A percentile compares a stretch with the other conserved stretches of the same genome.
These are phyloP conservation scores for Cephus nigrinus DNA, from an alignment of 2,888 invertebrate genomes.

Conservation along the genomic window DNA sequence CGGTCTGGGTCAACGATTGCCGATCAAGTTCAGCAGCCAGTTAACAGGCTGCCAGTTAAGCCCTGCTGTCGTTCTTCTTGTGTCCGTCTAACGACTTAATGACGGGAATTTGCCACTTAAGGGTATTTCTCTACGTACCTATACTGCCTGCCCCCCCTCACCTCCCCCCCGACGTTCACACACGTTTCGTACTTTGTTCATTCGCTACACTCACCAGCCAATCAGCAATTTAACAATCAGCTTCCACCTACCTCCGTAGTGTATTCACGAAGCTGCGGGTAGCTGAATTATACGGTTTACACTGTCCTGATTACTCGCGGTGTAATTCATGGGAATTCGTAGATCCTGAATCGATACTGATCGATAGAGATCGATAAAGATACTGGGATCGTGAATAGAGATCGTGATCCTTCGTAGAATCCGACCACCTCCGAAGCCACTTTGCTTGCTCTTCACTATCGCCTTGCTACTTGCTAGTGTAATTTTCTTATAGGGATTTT, in stretches of 20 bases:
- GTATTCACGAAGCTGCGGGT: slow-evolving; percentile 49
- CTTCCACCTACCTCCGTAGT: slow-evolving; percentile 76
- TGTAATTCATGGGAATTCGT: not conserved
- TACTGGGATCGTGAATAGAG: not conserved
- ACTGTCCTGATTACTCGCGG: not conserved
- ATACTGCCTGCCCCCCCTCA: slow-evolving; percentile 12
- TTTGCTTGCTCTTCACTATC: too few species aligned
- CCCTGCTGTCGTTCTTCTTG: slow-evolving; percentile 40
- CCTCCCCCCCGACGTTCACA: slow-evolving; percentile 10
- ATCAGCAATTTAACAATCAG: slow-evolving; percentile 25
- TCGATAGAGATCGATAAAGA: not conserved
- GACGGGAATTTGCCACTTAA: slow-evolving; percentile 62
- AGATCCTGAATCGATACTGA: not conserved
- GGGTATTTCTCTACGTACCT: slow-evolving; percentile 36
- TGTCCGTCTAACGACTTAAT: slow-evolving; percentile 58
- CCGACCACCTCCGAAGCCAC: not conserved
- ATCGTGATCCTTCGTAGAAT: not conserved
- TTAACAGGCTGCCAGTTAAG: slow-evolving; percentile 47
- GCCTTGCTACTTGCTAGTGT: not conserved
- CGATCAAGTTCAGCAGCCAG: slow-evolving; percentile 59
- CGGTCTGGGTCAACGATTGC: slow-evolving; percentile 44
- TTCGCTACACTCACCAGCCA: slow-evolving; percentile 1
- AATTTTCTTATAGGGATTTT: not conserved
- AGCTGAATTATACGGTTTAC: not conserved
- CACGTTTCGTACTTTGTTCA: slow-evolving; percentile 4